Evolutionary conservation across 2,113 vertebrate genomes (phyloP), one percentile per base, ranked within the genome.

Genomic region (Laticauda laticaudata): DNA sequence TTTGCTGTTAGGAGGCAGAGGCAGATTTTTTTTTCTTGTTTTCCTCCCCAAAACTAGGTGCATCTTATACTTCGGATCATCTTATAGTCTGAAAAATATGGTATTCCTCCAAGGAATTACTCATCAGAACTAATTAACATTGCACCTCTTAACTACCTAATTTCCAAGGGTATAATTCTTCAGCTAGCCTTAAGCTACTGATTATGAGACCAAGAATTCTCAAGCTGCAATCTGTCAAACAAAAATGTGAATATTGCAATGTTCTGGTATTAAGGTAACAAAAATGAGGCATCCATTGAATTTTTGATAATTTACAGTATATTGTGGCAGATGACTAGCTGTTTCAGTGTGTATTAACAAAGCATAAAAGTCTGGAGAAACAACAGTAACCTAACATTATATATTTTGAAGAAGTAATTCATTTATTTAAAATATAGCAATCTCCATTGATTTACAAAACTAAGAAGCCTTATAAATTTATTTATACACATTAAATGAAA

Each of bases 391-490:
- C 10, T 54, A 24, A 55, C 4, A 29, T 61, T n/a, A 51, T 18
- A 29, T 51, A 51, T 48, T 7, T n/a, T 75, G 39, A 39, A 39
- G 26, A 64, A 64, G 61, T n/a, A 81, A 81, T 39, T 7, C 75
- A 43, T 39, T 81, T 81, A 39, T 81, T 81, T 81, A 81, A 81
- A 81, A 39, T 81, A 81, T 81, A 23, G 59, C 20, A 59, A 57
- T 48, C 26, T 57, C 29, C 43, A 55, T 14, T 11, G 18, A 59
- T 9, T 3, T n/a, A 23, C 14, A 54, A 45, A 45, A 39, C 20
- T 39, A 54, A 81, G 69, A 81, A 81, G 7, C 15, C 24, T 2
- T 23, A 54, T 53, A n/a, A 56, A 81, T 87, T 0, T 0, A 81
- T 10, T 29, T 29, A 81, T 12, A 39, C 8, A 51, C 34, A 43